A percentile compares a stretch with the other conserved stretches of the same genome.
phyloP scores from a whole-genome alignment of 2,888 invertebrate species.

The Aleiodes testaceus region DNA sequence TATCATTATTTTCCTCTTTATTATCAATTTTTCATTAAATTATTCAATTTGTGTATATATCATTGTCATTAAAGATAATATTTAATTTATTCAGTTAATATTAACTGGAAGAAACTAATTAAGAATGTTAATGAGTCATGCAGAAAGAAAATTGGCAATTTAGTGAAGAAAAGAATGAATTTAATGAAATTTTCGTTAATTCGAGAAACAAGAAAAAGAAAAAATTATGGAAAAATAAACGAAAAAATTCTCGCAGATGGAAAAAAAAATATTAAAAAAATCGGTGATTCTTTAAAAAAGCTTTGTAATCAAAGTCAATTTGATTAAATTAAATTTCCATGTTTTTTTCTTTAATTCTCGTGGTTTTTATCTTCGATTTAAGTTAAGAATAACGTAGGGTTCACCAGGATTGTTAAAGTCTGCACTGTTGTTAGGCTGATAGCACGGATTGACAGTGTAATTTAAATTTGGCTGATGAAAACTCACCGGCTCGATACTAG shows the following conservation, averaged over 20 bases:
- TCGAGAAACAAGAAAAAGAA: too few relatives aligned
- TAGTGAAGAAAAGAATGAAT: too few relatives aligned
- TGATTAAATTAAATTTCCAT: background rate
- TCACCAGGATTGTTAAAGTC: conserved; percentile 66
- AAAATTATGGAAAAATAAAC: background rate
- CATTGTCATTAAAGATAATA: conserved; percentile 46
- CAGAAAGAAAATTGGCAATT: too few relatives aligned
- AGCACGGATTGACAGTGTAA: conserved; percentile 72
- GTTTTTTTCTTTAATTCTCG: conserved; percentile 15
- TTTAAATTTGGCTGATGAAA: conserved; percentile 72
- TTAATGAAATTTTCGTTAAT: too few relatives aligned
- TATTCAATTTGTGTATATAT: conserved; percentile 47
- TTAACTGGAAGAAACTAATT: too few relatives aligned
- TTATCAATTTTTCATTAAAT: background rate
- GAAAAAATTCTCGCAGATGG: too few relatives aligned
- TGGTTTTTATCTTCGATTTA: conserved; percentile 67
- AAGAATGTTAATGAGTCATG: too few relatives aligned
- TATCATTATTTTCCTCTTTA: conserved; percentile 32
- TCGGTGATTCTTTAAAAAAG: too few relatives aligned
- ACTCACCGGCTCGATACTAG: conserved; percentile 71
- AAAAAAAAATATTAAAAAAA: background rate
- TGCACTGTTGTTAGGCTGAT: conserved; percentile 68
- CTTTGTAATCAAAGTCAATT: background rate
- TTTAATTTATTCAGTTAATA: background rate
- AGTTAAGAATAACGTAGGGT: conserved; percentile 71